Percentiles rank a stretch among this genome's conserved stretches.
Evolutionary conservation across 1,140 invertebrate genomes (phyloP).

Genomic region (Drosophila miranda): DNA sequence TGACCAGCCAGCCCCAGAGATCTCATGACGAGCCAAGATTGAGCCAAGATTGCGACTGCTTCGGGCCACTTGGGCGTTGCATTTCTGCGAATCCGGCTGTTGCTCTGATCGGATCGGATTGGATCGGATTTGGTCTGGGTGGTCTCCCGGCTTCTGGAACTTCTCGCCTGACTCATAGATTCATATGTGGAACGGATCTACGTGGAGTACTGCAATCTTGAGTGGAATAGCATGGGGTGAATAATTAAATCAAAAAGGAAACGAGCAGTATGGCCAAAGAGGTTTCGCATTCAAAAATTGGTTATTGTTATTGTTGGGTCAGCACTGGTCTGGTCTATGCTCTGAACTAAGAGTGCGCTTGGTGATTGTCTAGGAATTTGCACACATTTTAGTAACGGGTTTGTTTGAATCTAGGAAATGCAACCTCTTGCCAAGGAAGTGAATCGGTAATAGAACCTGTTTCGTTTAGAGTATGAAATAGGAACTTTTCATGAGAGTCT

Average conservation of each 20-base stretch:
- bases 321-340: slow-evolving; percentile 13
- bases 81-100: slow-evolving; percentile 46
- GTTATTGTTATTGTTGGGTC: slow-evolving; percentile 61
- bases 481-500: background rate
- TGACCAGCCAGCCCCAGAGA: slow-evolving; percentile 28
- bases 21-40: slow-evolving; percentile 54
- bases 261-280: slow-evolving; percentile 55
- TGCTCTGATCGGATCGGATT: slow-evolving; percentile 17
- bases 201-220: slow-evolving; percentile 21
- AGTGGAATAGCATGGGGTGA: slow-evolving; percentile 36
- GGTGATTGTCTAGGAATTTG: slow-evolving; percentile 24
- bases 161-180: slow-evolving; percentile 37
- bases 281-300: slow-evolving; percentile 55
- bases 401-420: slow-evolving; percentile 28
- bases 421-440: slow-evolving; percentile 36
- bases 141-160: slow-evolving; percentile 40
- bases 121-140: slow-evolving; percentile 39
- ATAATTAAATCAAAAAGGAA: slow-evolving; percentile 75
- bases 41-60: slow-evolving; percentile 38
- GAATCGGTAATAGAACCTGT: slow-evolving; percentile 7
- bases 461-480: background rate
- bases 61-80: slow-evolving; percentile 40
- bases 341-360: slow-evolving; percentile 2
- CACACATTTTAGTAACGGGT: slow-evolving; percentile 42
- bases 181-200: slow-evolving; percentile 46